phyloP scores from a whole-genome alignment of 2,797 vertebrate genomes.

The Phylloscopus collybita region DNA sequence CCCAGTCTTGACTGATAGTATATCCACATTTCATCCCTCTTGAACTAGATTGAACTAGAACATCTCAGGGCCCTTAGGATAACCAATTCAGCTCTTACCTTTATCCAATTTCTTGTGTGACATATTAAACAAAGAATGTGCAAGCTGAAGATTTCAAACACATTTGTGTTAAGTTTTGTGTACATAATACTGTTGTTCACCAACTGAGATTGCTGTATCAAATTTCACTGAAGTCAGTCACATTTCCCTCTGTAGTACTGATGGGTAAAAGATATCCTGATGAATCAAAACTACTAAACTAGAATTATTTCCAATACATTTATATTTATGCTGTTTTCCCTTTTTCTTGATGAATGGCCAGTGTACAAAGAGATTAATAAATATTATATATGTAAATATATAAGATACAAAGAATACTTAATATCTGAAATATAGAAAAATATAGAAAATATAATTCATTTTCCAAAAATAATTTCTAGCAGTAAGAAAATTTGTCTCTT shows the following conservation, averaged over 20 bases:
- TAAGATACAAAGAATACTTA: neutral
- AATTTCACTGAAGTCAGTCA: neutral
- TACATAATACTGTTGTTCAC: neutral
- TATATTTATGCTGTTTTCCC: neutral
- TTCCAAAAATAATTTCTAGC: neutral
- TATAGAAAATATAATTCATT: neutral
- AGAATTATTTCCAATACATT: neutral
- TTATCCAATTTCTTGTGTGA: neutral
- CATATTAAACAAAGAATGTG: neutral
- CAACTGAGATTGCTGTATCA: neutral
- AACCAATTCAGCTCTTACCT: neutral
- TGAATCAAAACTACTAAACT: neutral
- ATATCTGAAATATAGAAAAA: neutral
- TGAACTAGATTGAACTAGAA: neutral
- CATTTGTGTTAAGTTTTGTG: neutral
- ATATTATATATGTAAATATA: neutral
- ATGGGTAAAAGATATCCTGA: neutral
- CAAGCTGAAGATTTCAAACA: neutral
- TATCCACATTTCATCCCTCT: neutral
- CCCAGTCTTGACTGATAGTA: neutral
- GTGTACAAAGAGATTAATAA: neutral
- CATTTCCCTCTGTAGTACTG: neutral
- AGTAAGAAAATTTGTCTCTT: neutral
- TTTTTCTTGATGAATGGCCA: neutral
- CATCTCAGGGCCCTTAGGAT: neutral